Conservation (phyloP, 2,888 invertebrate species). For the Acronicta psi region DNA sequence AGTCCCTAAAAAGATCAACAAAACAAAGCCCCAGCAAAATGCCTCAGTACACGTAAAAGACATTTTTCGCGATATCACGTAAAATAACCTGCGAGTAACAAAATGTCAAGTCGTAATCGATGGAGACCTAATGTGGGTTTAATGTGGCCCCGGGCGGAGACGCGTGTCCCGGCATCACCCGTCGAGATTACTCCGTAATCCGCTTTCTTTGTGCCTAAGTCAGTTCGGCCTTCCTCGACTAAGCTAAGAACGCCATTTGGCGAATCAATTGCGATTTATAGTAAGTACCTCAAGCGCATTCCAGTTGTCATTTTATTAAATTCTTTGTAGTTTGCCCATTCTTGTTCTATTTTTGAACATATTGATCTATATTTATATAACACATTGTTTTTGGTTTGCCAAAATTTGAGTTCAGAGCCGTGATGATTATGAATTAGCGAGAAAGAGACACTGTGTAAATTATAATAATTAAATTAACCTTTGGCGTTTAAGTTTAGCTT, state of each 20-base stretch:
- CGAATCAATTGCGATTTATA: conserved; percentile 73
- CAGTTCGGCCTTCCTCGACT: conserved; percentile 66
- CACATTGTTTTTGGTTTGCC: too few species aligned
- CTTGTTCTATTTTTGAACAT: neutral
- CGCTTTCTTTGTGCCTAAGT: conserved; percentile 81
- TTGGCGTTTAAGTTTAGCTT: conserved; percentile 3
- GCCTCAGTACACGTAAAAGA: conserved; percentile 35
- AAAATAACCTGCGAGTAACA: conserved; percentile 63
- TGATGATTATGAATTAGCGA: neutral
- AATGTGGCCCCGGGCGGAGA: conserved; percentile 74
- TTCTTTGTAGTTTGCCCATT: conserved; percentile 18
- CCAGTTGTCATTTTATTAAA: conserved; percentile 44
- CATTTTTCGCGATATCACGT: conserved; percentile 56
- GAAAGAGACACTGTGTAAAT: neutral
- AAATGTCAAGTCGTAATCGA: conserved; percentile 79
- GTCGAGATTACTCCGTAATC: conserved; percentile 81
- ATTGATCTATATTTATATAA: neutral
- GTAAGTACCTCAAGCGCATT: conserved; percentile 55
- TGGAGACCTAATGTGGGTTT: conserved; percentile 83
- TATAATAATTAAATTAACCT: conserved; percentile 15
- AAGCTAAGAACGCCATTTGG: conserved; percentile 68
- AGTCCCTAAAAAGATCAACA: conserved; percentile 11
- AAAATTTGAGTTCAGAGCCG: neutral
- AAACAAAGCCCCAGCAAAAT: conserved; percentile 20
- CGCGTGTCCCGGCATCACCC: conserved; percentile 80